These are phyloP conservation scores for Colinus virginianus DNA, from an alignment of 2,113 vertebrate genomes.

Conservation along the genomic window DNA sequence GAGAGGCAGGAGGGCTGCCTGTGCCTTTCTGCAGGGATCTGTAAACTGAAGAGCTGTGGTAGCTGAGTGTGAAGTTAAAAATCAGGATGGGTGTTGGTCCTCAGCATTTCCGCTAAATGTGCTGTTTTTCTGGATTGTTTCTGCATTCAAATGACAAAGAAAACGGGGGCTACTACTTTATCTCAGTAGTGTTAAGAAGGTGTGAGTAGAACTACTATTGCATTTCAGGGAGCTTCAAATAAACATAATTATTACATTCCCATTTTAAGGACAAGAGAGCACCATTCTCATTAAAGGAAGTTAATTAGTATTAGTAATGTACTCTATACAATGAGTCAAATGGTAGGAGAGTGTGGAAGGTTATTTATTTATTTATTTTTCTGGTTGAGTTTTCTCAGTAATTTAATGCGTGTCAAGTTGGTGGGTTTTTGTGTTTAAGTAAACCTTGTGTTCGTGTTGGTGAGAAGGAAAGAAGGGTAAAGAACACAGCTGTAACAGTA, in stretches of 20 bases:
- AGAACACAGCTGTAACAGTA: background rate
- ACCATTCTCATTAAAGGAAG: background rate
- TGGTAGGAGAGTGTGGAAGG: background rate
- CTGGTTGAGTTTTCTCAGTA: background rate
- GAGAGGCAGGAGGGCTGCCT: fast-evolving
- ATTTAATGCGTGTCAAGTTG: background rate
- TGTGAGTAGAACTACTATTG: background rate
- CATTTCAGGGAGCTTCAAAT: background rate
- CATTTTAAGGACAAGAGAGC: background rate
- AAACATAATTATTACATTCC: fast-evolving
- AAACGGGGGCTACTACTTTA: background rate
- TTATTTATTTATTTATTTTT: background rate
- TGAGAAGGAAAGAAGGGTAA: background rate
- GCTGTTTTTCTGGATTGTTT: background rate
- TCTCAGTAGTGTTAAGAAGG: background rate
- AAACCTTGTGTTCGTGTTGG: background rate
- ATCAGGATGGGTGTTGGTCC: background rate
- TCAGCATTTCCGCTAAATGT: background rate
- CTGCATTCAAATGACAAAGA: background rate
- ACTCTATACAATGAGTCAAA: background rate
- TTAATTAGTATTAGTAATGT: background rate
- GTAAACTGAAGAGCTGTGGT: background rate
- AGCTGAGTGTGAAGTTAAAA: background rate
- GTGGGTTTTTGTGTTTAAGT: background rate
- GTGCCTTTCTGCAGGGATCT: fast-evolving